Base-by-base conservation (phyloP, 2,113 vertebrate species). In the Maccullochella peelii region DNA sequence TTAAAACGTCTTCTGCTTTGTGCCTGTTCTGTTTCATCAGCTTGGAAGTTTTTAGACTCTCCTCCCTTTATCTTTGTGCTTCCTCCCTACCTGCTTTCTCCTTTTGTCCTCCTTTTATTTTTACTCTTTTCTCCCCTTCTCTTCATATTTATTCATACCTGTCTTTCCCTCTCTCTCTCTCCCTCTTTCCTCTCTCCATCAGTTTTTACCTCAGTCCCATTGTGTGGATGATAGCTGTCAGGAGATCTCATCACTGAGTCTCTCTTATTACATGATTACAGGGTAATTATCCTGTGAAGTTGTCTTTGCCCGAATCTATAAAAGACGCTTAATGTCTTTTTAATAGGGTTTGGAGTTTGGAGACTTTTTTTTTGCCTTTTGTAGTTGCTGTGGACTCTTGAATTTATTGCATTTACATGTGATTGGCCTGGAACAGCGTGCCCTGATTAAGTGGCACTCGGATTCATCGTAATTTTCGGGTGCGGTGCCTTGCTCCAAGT, bases 241-340 rank as follows among this genome's bases (percentile, higher is more conserved):
- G 83, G 80, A 90, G 88, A 89, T 82, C 90, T 89, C 87, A 88
- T 91, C 87, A 82, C 86, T 4, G 77, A 88, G 79, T 92, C 89
- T 84, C 86, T 92, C 91, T 90, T 82, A 91, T 90, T 90, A 89
- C 90, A 86, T 91, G 92, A 93, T 91, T 89, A 90, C 88, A 88
- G 88, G 85, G 81, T 91, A 88, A 91, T 93, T 89, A 93, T 89
- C 92, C 85, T 85, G 81, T 91, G 91, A 93, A 91, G 90, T 90
- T 90, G 90, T 91, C 91, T 92, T 88, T 88, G 86, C 89, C 82
- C 72, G 77, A 89, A 84, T 86, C 88, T 80, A 74, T 93, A 83
- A 90, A 88, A 91, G 87, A 84, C 82, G 25, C 77, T 87, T 90
- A 88, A 93, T 91, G 90, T 91, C 84, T 92, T 90, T 91, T 92